A percentile compares a stretch with the other conserved stretches of the same genome.
Evolutionary conservation across 1,140 invertebrate genomes (phyloP).

Genomic region (Drosophila aff.): DNA sequence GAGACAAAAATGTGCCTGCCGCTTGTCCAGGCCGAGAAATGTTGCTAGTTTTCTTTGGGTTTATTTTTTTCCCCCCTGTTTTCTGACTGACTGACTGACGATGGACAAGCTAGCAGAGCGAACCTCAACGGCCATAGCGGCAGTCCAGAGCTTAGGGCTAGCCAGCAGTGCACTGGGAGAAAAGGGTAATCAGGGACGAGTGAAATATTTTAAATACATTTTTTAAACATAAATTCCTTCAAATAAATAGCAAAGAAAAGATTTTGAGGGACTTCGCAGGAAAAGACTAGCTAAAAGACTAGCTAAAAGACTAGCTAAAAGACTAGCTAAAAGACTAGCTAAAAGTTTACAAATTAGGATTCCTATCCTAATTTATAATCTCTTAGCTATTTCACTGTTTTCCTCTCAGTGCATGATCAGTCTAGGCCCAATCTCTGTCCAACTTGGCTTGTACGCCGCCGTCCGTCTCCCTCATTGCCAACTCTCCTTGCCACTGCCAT

Average conservation of each 20-base stretch:
- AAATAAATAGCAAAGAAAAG: background rate
- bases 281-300: too few relatives aligned
- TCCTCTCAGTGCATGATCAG: conserved; percentile 5
- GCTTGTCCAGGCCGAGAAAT: conserved; percentile 53
- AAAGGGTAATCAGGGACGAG: too few relatives aligned
- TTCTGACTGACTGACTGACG: conserved; percentile 52
- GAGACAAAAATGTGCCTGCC: conserved; percentile 61
- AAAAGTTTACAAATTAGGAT: too few relatives aligned
- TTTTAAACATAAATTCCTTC: background rate
- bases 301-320: too few relatives aligned
- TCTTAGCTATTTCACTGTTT: background rate
- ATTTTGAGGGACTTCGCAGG: background rate
- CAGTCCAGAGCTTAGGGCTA: conserved; percentile 36
- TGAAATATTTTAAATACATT: too few relatives aligned
- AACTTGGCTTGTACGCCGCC: conserved; percentile 20
- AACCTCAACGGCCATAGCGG: background rate
- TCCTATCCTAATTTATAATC: background rate
- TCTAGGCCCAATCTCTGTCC: conserved; percentile 28
- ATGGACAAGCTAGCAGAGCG: conserved; percentile 50
- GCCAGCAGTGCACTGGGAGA: conserved; percentile 1
- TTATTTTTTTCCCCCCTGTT: conserved; percentile 19
- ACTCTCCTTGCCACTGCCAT: conserved; percentile 14
- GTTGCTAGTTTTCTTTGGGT: conserved; percentile 43
- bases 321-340: too few relatives aligned
- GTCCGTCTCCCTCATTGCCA: conserved; percentile 15